Evolutionary conservation across 2,797 vertebrate species (phyloP).

Genomic region (Sebastes flavidus): DNA sequence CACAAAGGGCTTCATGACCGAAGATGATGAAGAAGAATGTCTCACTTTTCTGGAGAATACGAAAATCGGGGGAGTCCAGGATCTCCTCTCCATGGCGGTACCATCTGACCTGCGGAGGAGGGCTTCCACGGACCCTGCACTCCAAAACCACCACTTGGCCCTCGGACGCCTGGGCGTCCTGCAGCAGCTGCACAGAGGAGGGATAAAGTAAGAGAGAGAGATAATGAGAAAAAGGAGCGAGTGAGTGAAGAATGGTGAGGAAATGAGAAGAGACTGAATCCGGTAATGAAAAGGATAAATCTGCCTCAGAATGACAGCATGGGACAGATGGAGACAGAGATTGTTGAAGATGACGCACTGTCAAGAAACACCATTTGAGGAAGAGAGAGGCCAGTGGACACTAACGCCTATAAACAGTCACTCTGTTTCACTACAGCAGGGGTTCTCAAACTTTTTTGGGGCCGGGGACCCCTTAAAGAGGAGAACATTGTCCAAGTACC

Average conservation of each 20-base stretch:
- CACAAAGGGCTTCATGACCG: background rate
- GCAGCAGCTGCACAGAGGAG: slow-evolving; percentile 84
- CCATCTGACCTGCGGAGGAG: slow-evolving; percentile 90
- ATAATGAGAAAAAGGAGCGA: background rate
- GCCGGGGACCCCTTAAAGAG: too few species aligned
- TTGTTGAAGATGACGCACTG: background rate
- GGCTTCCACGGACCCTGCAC: slow-evolving; percentile 90
- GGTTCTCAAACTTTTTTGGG: too few species aligned
- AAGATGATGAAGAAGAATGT: background rate
- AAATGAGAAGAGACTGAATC: slow-evolving; percentile 14
- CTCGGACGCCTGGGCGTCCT: slow-evolving; percentile 89
- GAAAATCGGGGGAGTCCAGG: slow-evolving; percentile 96
- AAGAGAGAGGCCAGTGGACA: background rate
- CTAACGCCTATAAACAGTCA: background rate
- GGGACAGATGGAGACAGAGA: background rate
- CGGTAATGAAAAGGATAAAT: slow-evolving; percentile 12
- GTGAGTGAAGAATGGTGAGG: slow-evolving; percentile 2
- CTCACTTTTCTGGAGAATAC: slow-evolving; percentile 98
- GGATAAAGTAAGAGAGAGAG: background rate
- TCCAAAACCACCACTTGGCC: slow-evolving; percentile 96
- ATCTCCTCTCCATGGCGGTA: slow-evolving; percentile 92
- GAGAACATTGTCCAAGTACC: too few species aligned
- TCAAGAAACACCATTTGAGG: slow-evolving; percentile 1
- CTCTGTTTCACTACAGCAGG: too few species aligned
- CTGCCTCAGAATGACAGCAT: background rate